A percentile compares a stretch with the other conserved stretches of the same genome.
These are phyloP conservation scores for Subanguina moxae DNA, from an alignment of 1,140 invertebrate species.

Conservation along the genomic window DNA sequence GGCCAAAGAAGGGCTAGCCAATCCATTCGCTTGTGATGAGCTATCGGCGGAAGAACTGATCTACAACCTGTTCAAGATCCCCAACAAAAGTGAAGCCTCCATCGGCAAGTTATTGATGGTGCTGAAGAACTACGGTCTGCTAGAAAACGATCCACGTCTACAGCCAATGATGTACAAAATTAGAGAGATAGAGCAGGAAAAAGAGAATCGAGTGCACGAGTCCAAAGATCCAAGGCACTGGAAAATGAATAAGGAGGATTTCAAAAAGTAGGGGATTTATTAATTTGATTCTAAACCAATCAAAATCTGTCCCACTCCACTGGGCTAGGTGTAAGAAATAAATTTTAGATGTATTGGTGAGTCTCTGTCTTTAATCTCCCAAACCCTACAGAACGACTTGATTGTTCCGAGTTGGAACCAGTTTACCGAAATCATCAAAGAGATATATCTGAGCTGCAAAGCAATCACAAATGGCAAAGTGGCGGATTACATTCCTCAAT, in stretches of 20 bases:
- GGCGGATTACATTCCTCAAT: constrained; percentile 56
- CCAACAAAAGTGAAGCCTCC: constrained; percentile 49
- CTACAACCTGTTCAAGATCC: constrained; percentile 52
- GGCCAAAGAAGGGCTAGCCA: constrained; percentile 30
- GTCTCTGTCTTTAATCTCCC: constrained; percentile 61
- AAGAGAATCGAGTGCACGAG: constrained; percentile 38
- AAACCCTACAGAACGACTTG: constrained; percentile 49
- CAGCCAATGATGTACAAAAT: constrained; percentile 45
- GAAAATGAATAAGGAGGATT: constrained; percentile 44
- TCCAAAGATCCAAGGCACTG: constrained; percentile 49
- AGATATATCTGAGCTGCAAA: constrained; percentile 45
- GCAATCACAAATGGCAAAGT: constrained; percentile 47
- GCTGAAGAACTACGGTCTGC: constrained; percentile 46
- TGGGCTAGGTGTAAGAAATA: background rate
- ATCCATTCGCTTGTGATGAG: constrained; percentile 41
- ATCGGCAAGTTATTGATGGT: constrained; percentile 52
- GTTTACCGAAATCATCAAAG: constrained; percentile 35
- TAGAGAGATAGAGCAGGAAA: constrained; percentile 40
- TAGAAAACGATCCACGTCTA: constrained; percentile 41
- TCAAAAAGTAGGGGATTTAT: constrained; percentile 46
- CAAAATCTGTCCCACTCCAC: background rate
- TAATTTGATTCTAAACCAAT: background rate
- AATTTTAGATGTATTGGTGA: constrained; percentile 47
- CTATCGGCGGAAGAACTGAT: constrained; percentile 51
- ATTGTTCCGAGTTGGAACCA: constrained; percentile 39